Base-by-base conservation (phyloP, 2,888 invertebrate species). In the Agonopterix alstromeriana region DNA sequence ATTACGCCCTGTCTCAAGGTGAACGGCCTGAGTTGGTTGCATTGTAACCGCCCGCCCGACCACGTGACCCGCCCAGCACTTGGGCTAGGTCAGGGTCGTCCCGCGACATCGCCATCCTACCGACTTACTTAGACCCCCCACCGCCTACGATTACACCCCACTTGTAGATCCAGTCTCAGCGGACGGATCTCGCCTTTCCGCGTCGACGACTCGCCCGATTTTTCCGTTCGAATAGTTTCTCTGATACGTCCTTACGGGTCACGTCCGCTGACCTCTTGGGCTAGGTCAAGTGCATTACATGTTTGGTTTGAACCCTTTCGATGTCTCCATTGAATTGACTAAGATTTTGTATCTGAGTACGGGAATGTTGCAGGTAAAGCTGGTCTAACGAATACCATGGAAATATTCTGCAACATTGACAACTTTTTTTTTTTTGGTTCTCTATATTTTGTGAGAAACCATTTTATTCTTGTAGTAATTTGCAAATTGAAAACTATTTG, bases 51-150 rank as follows among this genome's bases (percentile, higher is more conserved):
- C 82, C 80, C 83, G 77, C 80, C 83, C 82, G 74, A 65, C 71
- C 81, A 77, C 78, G 82, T 82, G 85, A 81, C 83, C 82, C 82
- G 77, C 81, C 80, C 83, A 80, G 68, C 77, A 73, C 82, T 82
- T 85, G 80, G 64, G 79, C 77, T 84, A 84, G 87, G 87, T 87
- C 87, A 87, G 77, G 87, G 87, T 82, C 84, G 72, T 27, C 61
- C 60, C 67, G 73, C 70, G 75, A 75, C 76, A 73, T 72, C 69
- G 65, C 63, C 27, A 27, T 27, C 63, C 60, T 71, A 63, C 60
- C 73, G 68, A 58, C 68, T 66, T 61, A 65, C 56, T 8, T 55
- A 71, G 82, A 76, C 66, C 79, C 69, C 65, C 57, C 57, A 47
- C 41, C 47, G 49, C 49, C 17, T 46, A 52, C 51, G 35, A 43